Conservation (phyloP, 2,797 vertebrate genomes). For the Eulemur albifrons region DNA sequence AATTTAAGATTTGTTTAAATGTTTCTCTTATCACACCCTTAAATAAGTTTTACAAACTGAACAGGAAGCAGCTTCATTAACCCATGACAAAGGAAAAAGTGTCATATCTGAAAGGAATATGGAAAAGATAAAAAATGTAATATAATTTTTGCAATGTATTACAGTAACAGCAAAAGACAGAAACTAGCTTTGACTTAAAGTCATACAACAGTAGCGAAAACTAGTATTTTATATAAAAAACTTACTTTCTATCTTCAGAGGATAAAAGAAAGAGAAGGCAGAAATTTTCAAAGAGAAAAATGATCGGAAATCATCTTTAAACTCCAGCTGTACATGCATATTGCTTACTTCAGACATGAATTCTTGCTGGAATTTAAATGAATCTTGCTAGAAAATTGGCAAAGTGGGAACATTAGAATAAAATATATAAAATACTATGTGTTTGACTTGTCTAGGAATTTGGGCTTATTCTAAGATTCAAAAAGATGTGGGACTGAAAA, state of each 20-base stretch:
- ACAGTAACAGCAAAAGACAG: neutral
- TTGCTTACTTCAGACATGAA: slow-evolving; percentile 43
- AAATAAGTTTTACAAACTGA: slow-evolving; percentile 35
- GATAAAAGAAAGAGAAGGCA: neutral
- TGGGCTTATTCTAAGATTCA: neutral
- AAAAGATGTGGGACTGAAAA: neutral
- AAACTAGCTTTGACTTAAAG: slow-evolving; percentile 14
- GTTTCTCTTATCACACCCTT: neutral
- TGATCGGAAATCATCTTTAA: slow-evolving; percentile 76
- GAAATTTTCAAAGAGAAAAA: slow-evolving; percentile 49
- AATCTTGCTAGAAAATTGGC: slow-evolving; percentile 28
- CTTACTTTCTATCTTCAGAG: neutral
- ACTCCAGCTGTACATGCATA: slow-evolving; percentile 56
- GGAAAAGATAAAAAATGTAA: slow-evolving; percentile 7
- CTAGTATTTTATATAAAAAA: slow-evolving; percentile 11
- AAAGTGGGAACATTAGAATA: neutral
- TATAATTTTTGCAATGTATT: neutral
- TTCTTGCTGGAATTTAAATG: slow-evolving; percentile 53
- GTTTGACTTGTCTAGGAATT: neutral
- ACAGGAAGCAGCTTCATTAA: neutral
- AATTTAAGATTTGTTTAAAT: slow-evolving; percentile 1
- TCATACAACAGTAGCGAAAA: neutral
- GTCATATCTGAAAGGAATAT: neutral
- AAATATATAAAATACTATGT: neutral
- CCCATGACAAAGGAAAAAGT: neutral